Conservation (phyloP, 2,797 vertebrate genomes). For the Threskiornis aethiopicus region DNA sequence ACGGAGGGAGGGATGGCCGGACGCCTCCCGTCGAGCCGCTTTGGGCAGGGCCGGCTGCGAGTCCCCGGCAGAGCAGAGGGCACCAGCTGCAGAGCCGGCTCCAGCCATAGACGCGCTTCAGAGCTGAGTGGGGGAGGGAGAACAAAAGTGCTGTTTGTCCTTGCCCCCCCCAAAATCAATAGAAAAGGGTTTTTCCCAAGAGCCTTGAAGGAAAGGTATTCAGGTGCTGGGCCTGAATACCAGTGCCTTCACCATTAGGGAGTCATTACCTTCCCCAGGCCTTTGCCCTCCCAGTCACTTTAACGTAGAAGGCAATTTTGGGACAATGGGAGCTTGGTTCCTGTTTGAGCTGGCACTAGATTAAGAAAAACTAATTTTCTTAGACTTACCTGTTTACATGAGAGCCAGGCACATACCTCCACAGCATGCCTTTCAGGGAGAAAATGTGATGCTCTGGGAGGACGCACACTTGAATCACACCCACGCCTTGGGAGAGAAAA, state of each 20-base stretch:
- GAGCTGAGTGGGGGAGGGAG: fast-evolving
- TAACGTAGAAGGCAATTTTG: background rate
- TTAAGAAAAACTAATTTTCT: background rate
- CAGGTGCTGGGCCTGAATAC: too few species aligned
- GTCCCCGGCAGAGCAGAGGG: background rate
- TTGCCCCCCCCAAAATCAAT: background rate
- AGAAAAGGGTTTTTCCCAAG: background rate
- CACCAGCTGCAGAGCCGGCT: background rate
- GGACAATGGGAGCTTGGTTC: fast-evolving
- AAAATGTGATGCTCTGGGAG: background rate
- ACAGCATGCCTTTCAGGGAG: fast-evolving
- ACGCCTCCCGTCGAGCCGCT: background rate
- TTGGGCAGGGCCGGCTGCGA: background rate
- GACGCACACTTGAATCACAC: fast-evolving
- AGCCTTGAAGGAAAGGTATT: background rate
- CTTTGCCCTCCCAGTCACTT: background rate
- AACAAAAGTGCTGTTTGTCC: background rate
- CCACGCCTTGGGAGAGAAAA: fast-evolving
- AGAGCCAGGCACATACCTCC: background rate
- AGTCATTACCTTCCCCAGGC: background rate
- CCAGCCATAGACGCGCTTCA: background rate
- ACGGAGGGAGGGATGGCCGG: background rate
- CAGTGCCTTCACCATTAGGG: fast-evolving
- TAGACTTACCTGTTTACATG: fast-evolving
- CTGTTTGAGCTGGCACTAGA: background rate